A percentile compares a stretch with the other conserved stretches of the same genome.
phyloP scores from a whole-genome alignment of 2,888 invertebrate species.

The Orthonychiurus folsomi region DNA sequence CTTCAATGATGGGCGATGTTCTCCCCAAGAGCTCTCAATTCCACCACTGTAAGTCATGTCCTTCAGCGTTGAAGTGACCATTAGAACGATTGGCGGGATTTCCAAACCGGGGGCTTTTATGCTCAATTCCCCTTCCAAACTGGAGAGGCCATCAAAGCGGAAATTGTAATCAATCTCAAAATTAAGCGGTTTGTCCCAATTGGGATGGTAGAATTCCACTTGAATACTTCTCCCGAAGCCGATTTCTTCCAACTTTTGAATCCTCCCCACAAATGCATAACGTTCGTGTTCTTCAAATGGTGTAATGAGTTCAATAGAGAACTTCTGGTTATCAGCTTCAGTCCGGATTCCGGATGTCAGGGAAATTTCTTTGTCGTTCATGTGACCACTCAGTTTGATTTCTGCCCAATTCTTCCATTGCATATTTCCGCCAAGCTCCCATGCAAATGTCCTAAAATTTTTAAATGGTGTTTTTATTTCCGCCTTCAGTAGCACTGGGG shows the following conservation, averaged over 20 bases:
- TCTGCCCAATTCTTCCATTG: conserved; percentile 28
- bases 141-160: conserved; percentile 29
- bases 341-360: conserved; percentile 30
- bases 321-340: conserved; percentile 30
- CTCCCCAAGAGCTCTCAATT: conserved; percentile 33
- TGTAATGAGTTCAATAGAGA: conserved; percentile 34
- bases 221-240: conserved; percentile 38
- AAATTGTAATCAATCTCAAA: conserved; percentile 41
- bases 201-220: conserved; percentile 38
- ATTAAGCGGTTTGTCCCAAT: conserved; percentile 31
- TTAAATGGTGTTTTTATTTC: conserved; percentile 17
- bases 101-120: conserved; percentile 37
- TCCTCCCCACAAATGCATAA: conserved; percentile 31
- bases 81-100: conserved; percentile 34
- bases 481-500: conserved; percentile 17
- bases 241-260: conserved; percentile 37
- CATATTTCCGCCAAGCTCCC: conserved; percentile 30
- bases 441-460: conserved; percentile 20
- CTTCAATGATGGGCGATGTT: conserved; percentile 20
- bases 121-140: conserved; percentile 38
- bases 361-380: conserved; percentile 38
- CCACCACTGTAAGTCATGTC: conserved; percentile 32
- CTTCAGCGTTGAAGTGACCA: conserved; percentile 33
- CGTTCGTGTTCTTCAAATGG: conserved; percentile 40
- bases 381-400: conserved; percentile 26